Evolutionary conservation across 2,888 invertebrate genomes (phyloP), one percentile per base, ranked within the genome.

Genomic region (Tortricodes alternella): DNA sequence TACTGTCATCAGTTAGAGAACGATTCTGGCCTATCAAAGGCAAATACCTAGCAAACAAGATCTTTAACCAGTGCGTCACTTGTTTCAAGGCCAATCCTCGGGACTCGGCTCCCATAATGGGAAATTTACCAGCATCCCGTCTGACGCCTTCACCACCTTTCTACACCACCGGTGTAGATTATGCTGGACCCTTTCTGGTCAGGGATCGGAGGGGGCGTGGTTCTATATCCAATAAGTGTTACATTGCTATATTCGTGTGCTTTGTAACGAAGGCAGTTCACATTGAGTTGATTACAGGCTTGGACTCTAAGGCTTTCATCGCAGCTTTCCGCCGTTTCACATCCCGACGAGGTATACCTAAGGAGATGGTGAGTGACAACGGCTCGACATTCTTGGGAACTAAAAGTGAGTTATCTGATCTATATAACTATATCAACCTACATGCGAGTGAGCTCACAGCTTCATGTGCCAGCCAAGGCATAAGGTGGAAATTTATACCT

Each of bases 71-170:
- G 15, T 44, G 43, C 16, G 27, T 44, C 2, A 16, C 32, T 3
- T 44, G 44, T 11, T 44, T 44, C 18, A 44, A 19, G 19, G 44
- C 44, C 5, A 44, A 44, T 6, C 44, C 44, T n/a, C 29, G 19
- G 29, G 11, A 11, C 16, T 5, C 24, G 9, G 24, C 24, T 24
- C 24, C 24, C 9, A 24, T 24, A 7, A 24, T 24, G 24, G 24
- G 24, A 24, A 24, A 24, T 7, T 8, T 2, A 24, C 24, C 24
- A 8, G 24, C 24, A 1, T 7, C 9, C 4, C 24, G 24, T 8
- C 7, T 9, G 24, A 24, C 23, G 7, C 23, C 23, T 7, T 5
- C 23, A 7, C 23, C 6, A 5, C 6, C 23, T 23, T 23, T 23
- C 23, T 7, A 7, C 7, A 21, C 24, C 24, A 24, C 24, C 7